These are phyloP conservation scores for Oxycera nigricornis DNA, from an alignment of 2,888 invertebrate genomes.

Conservation along the genomic window DNA sequence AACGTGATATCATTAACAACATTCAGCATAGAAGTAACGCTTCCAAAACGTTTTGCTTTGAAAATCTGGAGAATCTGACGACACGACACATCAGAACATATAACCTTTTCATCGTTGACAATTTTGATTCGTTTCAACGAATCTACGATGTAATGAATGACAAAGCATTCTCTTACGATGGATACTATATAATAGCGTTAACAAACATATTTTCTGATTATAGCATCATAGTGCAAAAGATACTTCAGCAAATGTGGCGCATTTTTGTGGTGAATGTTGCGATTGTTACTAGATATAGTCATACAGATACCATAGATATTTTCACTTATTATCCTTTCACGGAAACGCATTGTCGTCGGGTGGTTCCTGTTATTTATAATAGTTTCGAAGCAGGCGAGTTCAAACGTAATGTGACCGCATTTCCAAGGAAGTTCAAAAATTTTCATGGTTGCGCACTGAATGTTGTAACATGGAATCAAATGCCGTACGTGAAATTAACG, in stretches of 20 bases:
- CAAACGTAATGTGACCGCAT: conserved; percentile 10
- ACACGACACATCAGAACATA: neutral
- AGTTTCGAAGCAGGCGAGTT: conserved; percentile 3
- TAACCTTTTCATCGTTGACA: conserved; percentile 16
- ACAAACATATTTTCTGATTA: neutral
- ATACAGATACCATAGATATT: neutral
- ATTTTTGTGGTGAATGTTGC: conserved; percentile 16
- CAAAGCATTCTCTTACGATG: neutral
- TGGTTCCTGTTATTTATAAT: conserved; percentile 10
- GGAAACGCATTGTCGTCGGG: neutral
- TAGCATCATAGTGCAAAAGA: neutral
- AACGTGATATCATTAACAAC: conserved; percentile 14
- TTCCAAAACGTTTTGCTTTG: neutral
- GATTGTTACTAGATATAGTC: neutral
- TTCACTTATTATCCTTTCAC: conserved; percentile 32
- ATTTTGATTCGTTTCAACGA: neutral
- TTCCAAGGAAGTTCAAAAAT: conserved; percentile 44
- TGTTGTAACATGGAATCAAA: conserved; percentile 35
- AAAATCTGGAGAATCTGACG: neutral
- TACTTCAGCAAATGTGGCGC: neutral
- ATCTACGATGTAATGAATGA: conserved; percentile 15
- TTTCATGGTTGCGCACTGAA: conserved; percentile 41
- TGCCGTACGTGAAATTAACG: conserved; percentile 33
- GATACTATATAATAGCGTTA: conserved; percentile 15
- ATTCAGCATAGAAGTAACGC: neutral